Evolutionary conservation across 1,140 invertebrate species (phyloP).

Genomic region (Elymnias hypermnestra): DNA sequence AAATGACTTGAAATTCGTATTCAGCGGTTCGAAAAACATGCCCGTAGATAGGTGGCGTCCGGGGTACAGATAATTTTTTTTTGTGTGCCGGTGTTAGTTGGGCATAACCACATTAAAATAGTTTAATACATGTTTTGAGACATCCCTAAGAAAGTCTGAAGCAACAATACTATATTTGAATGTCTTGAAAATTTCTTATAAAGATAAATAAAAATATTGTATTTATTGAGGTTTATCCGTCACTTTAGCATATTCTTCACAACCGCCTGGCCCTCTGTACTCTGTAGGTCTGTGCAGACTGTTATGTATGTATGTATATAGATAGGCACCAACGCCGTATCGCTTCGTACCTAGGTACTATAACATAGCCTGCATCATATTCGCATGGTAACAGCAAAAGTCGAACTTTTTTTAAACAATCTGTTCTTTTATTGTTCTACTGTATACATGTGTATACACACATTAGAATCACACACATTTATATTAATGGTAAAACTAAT

Average conservation of each 20-base stretch:
- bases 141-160: too few relatives aligned
- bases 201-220: neutral
- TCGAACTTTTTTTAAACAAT: slow-evolving; percentile 32
- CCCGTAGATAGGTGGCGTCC: too few relatives aligned
- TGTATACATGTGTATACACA: neutral
- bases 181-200: too few relatives aligned
- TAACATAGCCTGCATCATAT: slow-evolving; percentile 30
- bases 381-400: slow-evolving; percentile 53
- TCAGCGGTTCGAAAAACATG: too few relatives aligned
- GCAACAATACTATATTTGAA: too few relatives aligned
- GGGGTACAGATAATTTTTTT: too few relatives aligned
- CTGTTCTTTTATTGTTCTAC: neutral
- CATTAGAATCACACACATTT: too few relatives aligned
- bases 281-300: slow-evolving; percentile 30
- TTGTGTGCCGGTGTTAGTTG: too few relatives aligned
- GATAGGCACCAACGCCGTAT: slow-evolving; percentile 33
- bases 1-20: too few relatives aligned
- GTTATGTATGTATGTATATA: slow-evolving; percentile 30
- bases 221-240: slow-evolving; percentile 35
- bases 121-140: too few relatives aligned
- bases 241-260: slow-evolving; percentile 35
- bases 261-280: slow-evolving; percentile 38
- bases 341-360: slow-evolving; percentile 48
- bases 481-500: too few relatives aligned
- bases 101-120: too few relatives aligned